A percentile compares a stretch with the other conserved stretches of the same genome.
phyloP scores from a whole-genome alignment of 2,888 invertebrate genomes.

The Pollenia angustigena region DNA sequence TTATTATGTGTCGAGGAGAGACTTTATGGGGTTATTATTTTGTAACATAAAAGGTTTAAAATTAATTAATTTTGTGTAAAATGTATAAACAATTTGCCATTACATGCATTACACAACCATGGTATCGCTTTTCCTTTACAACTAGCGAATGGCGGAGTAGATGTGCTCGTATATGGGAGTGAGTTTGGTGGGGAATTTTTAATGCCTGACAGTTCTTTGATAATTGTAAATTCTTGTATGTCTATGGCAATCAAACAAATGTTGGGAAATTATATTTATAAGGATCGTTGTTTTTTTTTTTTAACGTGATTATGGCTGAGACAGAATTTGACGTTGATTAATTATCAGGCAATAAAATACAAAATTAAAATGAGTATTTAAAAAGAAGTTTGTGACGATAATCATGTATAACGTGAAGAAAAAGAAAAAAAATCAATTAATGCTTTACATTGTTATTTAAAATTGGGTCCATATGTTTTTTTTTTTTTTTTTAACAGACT shows the following conservation, averaged over 20 bases:
- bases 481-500: no score
- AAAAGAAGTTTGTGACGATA: not conserved
- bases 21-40: constrained; percentile 68
- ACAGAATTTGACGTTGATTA: constrained; percentile 48
- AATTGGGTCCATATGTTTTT: no score
- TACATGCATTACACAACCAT: constrained; percentile 28
- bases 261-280: not conserved
- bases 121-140: constrained; percentile 17
- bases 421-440: not conserved
- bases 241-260: constrained; percentile 33
- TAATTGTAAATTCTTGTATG: constrained; percentile 57
- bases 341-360: constrained; percentile 40
- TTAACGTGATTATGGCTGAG: not conserved
- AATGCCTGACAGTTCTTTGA: constrained; percentile 56
- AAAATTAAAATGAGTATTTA: not conserved
- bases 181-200: constrained; percentile 34
- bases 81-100: constrained; percentile 65
- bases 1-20: constrained; percentile 70
- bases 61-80: constrained; percentile 73
- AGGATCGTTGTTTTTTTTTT: constrained; percentile 5
- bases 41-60: constrained; percentile 73
- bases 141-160: not conserved
- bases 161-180: no score
- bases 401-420: not conserved
- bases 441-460: no score